Percentiles rank a stretch among this genome's conserved stretches.
Conservation (phyloP, 2,113 vertebrate species). For the Deroptyus accipitrinus region DNA sequence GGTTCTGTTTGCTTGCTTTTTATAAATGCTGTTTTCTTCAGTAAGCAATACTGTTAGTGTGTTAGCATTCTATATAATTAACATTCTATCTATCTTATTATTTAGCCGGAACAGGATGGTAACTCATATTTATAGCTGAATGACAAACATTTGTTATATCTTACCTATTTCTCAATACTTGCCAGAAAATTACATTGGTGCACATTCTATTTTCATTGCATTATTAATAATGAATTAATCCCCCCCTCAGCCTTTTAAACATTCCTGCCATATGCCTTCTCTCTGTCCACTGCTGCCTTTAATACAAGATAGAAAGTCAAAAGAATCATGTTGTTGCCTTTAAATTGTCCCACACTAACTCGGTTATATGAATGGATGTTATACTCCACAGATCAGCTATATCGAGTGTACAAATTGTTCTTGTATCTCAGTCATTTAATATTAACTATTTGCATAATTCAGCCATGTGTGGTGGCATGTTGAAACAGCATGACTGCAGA, state of each 20-base stretch:
- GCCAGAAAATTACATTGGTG: background rate
- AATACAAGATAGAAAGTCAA: background rate
- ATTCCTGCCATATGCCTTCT: constrained; percentile 9
- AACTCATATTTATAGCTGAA: background rate
- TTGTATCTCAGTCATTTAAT: constrained; percentile 78
- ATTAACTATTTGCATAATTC: constrained; percentile 87
- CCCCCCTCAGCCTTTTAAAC: background rate
- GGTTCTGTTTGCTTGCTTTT: background rate
- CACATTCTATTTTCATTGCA: background rate
- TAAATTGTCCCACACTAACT: background rate
- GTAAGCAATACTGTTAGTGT: background rate
- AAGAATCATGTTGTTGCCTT: constrained; percentile 18
- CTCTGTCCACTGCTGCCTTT: constrained; percentile 10
- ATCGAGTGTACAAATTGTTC: constrained; percentile 34
- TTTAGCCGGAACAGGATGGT: background rate
- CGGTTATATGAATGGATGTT: constrained; percentile 21
- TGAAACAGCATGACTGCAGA: constrained; percentile 84
- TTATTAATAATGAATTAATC: background rate
- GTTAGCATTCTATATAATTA: background rate
- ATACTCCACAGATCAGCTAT: constrained; percentile 4
- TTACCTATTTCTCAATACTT: constrained; percentile 22
- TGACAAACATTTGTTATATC: background rate
- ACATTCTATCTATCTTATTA: background rate
- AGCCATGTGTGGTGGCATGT: constrained; percentile 86
- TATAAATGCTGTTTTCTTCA: background rate